A percentile compares a stretch with the other conserved stretches of the same genome.
phyloP scores from a whole-genome alignment of 2,113 vertebrate species.

The Athene cunicularia region DNA sequence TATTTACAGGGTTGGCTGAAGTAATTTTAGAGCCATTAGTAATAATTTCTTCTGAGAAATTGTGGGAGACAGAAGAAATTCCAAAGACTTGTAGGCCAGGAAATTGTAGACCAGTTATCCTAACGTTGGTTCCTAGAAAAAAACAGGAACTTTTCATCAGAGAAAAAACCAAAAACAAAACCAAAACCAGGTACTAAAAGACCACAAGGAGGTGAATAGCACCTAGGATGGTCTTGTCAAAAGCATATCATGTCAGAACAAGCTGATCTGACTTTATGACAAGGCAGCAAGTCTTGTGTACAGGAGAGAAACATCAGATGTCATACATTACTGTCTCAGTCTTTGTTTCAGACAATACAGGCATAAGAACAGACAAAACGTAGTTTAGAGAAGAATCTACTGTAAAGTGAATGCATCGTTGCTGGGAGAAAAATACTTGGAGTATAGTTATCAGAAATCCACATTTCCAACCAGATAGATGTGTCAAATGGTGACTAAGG shows the following conservation, averaged over 20 bases:
- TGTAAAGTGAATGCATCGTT: neutral
- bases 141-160: neutral
- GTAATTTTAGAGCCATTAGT: neutral
- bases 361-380: neutral
- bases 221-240: neutral
- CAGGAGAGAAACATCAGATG: neutral
- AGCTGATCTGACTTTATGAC: neutral
- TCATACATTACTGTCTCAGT: neutral
- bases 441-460: neutral
- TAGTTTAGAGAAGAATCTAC: neutral
- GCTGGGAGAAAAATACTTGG: neutral
- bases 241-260: neutral
- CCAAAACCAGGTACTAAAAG: neutral
- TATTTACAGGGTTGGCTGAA: neutral
- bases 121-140: neutral
- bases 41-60: neutral
- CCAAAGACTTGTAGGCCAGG: neutral
- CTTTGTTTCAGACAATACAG: neutral
- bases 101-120: neutral
- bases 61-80: neutral
- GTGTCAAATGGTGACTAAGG: neutral
- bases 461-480: neutral
- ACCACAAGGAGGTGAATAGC: neutral
- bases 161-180: neutral
- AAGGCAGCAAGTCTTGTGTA: neutral